These are phyloP conservation scores for Heterodera schachtii DNA, from an alignment of 1,140 invertebrate species.

Conservation along the genomic window DNA sequence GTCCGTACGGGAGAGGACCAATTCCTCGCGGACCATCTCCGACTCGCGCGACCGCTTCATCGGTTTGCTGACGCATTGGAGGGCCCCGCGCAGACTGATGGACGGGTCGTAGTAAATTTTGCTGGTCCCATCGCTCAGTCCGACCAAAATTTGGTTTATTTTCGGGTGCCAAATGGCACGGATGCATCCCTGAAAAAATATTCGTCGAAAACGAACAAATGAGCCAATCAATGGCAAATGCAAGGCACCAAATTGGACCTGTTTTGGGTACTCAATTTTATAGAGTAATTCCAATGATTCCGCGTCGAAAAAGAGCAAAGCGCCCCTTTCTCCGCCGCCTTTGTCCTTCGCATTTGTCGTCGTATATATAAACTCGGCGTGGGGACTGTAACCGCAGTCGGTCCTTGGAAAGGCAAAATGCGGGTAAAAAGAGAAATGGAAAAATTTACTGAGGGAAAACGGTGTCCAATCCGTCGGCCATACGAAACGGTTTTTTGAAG, in stretches of 20 bases:
- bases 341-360: conserved; percentile 76
- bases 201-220: conserved; percentile 12
- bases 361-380: conserved; percentile 85
- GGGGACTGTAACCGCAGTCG: conserved; percentile 89
- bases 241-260: conserved; percentile 65
- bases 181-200: conserved; percentile 72
- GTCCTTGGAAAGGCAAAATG: conserved; percentile 72
- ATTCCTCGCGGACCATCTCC: conserved; percentile 83
- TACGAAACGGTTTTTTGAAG: conserved; percentile 79
- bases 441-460: conserved; percentile 75
- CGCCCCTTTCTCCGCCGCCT: conserved; percentile 75
- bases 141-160: conserved; percentile 91
- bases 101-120: conserved; percentile 88
- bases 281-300: conserved; percentile 75
- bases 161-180: conserved; percentile 92
- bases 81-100: conserved; percentile 83
- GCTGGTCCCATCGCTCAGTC: conserved; percentile 85
- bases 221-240: background rate
- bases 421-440: background rate
- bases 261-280: conserved; percentile 77
- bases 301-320: conserved; percentile 80
- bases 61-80: conserved; percentile 83
- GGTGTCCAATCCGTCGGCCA: conserved; percentile 77
- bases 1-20: conserved; percentile 67
- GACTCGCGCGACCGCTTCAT: conserved; percentile 71